Percentiles rank a stretch among this genome's conserved stretches.
These are phyloP conservation scores for Notechis scutatus DNA, from an alignment of 2,113 vertebrate species.

Conservation along the genomic window DNA sequence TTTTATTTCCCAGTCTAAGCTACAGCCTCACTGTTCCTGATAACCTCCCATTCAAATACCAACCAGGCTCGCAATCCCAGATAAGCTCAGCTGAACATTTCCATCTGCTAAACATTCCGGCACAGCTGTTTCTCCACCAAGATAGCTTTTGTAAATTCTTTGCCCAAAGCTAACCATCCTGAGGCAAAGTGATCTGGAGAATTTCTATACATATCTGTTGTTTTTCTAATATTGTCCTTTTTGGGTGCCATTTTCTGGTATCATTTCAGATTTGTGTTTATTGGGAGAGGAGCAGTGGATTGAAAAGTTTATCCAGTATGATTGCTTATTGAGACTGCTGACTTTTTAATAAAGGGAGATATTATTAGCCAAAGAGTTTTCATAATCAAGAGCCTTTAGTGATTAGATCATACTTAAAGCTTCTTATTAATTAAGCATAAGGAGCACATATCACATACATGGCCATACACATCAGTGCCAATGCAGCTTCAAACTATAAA, in stretches of 20 bases:
- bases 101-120: neutral
- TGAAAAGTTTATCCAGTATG: conserved; percentile 3
- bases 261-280: neutral
- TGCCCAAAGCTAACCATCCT: neutral
- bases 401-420: conserved; percentile 60
- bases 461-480: conserved; percentile 55
- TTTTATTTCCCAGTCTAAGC: neutral
- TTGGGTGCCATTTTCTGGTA: neutral
- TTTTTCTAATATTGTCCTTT: neutral
- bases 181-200: neutral
- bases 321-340: conserved; percentile 3
- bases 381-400: conserved; percentile 55
- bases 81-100: neutral
- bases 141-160: neutral
- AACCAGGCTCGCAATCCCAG: neutral
- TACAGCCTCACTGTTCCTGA: neutral
- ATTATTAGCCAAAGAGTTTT: conserved; percentile 23
- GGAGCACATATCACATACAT: conserved; percentile 45
- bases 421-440: conserved; percentile 43
- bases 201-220: neutral
- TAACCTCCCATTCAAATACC: neutral
- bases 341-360: conserved; percentile 12
- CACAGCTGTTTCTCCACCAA: neutral
- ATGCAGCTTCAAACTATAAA: conserved; percentile 56
- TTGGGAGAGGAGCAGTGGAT: neutral